Conservation (phyloP, 2,888 invertebrate genomes). For the Cataglyphis albicans region DNA sequence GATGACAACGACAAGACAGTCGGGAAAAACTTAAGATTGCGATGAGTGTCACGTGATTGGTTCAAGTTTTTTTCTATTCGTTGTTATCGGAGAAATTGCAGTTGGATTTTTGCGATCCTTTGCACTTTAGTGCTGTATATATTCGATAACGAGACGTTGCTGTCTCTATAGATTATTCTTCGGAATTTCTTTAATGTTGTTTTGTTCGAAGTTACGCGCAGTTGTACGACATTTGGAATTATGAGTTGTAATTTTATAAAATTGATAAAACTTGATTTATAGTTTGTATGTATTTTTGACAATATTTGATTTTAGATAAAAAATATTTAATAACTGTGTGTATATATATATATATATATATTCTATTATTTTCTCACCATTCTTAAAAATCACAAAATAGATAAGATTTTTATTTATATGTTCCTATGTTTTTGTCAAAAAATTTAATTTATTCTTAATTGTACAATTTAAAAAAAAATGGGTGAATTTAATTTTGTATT, state of each 20-base stretch:
- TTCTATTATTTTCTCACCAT: background rate
- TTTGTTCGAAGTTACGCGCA: background rate
- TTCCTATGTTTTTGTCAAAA: background rate
- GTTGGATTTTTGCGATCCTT: background rate
- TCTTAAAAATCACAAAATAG: background rate
- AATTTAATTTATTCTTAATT: background rate
- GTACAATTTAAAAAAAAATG: background rate
- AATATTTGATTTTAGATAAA: background rate
- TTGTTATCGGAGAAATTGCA: background rate
- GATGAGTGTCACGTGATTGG: conserved; percentile 8
- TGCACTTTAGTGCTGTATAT: background rate
- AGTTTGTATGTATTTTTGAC: background rate
- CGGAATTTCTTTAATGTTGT: background rate
- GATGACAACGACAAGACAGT: conserved; percentile 11
- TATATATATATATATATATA: background rate
- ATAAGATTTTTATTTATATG: background rate
- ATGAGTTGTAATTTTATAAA: background rate
- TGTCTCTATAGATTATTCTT: conserved; percentile 3
- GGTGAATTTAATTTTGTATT: background rate
- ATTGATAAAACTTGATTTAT: background rate
- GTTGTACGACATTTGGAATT: background rate
- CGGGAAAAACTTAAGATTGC: conserved; percentile 1
- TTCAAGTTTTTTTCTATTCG: background rate
- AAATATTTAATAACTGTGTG: background rate
- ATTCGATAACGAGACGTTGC: background rate